phyloP scores from a whole-genome alignment of 2,113 vertebrate genomes.

The Carlito syrichta region DNA sequence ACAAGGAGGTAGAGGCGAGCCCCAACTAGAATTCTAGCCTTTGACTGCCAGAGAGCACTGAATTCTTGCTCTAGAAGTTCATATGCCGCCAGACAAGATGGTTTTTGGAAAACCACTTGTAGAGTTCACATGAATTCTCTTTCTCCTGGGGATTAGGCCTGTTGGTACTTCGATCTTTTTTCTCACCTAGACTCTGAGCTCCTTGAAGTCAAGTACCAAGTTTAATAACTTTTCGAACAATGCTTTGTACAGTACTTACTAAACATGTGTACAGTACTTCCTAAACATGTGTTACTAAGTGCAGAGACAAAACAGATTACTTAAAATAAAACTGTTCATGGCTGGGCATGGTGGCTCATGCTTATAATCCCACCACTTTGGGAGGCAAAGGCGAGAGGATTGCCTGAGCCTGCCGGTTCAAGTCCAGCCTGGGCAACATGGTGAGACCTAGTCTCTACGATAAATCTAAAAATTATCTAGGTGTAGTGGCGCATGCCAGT shows the following conservation, averaged over 20 bases:
- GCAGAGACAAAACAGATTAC: not conserved
- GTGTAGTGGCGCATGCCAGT: no score
- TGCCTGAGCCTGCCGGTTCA: no score
- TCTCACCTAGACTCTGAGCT: not conserved
- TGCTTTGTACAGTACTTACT: not conserved
- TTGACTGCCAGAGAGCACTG: not conserved
- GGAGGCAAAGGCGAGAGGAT: no score
- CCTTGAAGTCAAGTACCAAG: not conserved
- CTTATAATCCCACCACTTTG: no score
- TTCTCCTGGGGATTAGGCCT: not conserved
- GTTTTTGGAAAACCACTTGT: not conserved
- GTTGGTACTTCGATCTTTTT: not conserved
- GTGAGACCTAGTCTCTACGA: no score
- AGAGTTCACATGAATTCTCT: not conserved
- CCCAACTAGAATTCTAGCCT: not conserved
- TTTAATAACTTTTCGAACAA: not conserved
- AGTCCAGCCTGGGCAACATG: no score
- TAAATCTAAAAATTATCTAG: no score
- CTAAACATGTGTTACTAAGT: no score
- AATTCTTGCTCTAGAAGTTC: no score
- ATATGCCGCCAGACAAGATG: not conserved
- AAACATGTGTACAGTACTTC: not conserved
- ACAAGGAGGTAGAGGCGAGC: not conserved
- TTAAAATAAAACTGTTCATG: not conserved
- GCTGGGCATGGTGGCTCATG: no score